Evolutionary conservation across 2,113 vertebrate species (phyloP), one percentile per base, ranked within the genome.

Genomic region (Neoarius graeffei): DNA sequence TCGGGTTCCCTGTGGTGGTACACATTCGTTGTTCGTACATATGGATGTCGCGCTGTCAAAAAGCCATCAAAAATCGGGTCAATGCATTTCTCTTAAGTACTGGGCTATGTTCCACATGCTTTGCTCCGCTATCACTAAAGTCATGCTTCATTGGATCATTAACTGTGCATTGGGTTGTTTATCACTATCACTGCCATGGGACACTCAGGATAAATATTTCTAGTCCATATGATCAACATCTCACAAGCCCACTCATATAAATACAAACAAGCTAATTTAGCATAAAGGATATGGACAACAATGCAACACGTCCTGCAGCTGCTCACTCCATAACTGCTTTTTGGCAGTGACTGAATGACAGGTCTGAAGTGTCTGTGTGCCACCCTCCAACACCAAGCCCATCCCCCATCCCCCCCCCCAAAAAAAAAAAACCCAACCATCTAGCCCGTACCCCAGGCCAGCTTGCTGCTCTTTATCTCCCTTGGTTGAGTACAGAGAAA

Each of bases 401-500:
- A 76, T 10, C 15, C 80, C 64, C 86, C 52, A n/a, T 79, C 87
- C 81, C 91, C 56, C 13, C 13, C 56, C 56, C 93, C 0, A 85
- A 2, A 42, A 42, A 42, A 89, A 86, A 81, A 84, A 73, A 69
- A 54, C 81, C 87, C 83, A 91, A 93, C 0, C 0, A 57, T 42
- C 7, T n/a, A 57, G 86, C 91, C 88, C 92, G 93, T 90, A 93
- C 91, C 92, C 85, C 60, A 17, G 94, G 93, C 94, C 94, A 92
- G 90, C 94, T 94, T 94, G 93, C 94, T 91, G 93, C 94, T 94
- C 90, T 96, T 97, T 96, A 94, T 96, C 88, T 94, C 96, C 95
- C 95, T 96, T 93, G 95, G 94, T 92, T 94, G 92, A 93, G 90
- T 93, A 94, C 91, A 90, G 90, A 96, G 95, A 97, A 95, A 94